Evolutionary conservation across 1,140 invertebrate species (phyloP), one percentile per base, ranked within the genome.

Genomic region (Trichonephila inaurata): DNA sequence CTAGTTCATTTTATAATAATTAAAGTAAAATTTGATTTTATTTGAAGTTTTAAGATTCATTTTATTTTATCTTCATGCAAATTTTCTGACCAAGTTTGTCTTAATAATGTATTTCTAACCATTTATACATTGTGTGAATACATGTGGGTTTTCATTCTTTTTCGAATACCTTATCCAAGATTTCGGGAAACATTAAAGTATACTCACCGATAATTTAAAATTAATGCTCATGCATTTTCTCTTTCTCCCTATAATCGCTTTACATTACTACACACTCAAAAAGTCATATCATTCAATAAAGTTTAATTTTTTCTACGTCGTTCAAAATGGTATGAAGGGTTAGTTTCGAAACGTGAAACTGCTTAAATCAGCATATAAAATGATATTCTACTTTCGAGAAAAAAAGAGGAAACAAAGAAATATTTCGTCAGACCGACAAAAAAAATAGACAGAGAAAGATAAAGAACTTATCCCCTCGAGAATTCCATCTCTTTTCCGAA

Each of bases 401-500:
- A 18, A 8, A 58, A 61, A 87, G 61, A 87, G 61, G 33, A 87
- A 87, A 87, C 85, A 64, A 87, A 64, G 61, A 87, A 51, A 87
- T 87, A 87, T 87, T 64, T 60, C 33, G 18, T 58, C 58, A 64
- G 64, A 77, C 28, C 33, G 28, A 87, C 58, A 33, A 69, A 89
- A n/a, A 89, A 51, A 89, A 69, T 33, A 89, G 62, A 72, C 40
- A 72, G 72, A 72, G 87, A 89, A 89, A 72, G 64, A 66, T 89
- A 89, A 89, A 58, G 87, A 89, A 89, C 87, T 89, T 89, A 89
- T 69, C 40, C 87, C 24, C 58, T 91, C 8, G 77, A 81, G 72
- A 91, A 82, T 91, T 91, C 89, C 89, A 40, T 91, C 77, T 81
- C n/a, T 83, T 91, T 91, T 82, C 28, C 89, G 72, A 61, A 91